Base-by-base conservation (phyloP, 1,140 invertebrate genomes). In the Bombyx mandarina region DNA sequence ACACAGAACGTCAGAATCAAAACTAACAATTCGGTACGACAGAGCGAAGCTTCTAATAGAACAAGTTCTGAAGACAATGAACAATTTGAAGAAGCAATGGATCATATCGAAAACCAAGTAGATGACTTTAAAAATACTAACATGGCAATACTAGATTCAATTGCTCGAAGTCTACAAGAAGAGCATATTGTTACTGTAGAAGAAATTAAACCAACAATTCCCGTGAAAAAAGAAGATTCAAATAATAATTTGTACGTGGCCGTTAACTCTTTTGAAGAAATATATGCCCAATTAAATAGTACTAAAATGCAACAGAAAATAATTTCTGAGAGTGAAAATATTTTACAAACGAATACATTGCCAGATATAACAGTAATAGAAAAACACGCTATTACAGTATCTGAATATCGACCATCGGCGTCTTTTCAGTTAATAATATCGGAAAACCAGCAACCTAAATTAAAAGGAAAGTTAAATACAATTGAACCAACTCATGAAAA, bases 21-120 rank as follows among this genome's bases (percentile, higher is more conserved):
- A 18, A 18, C 12, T 18, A 12, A 67, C 26, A 61, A 65, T 77
- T 43, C 59, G 26, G 68, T 44, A 56, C 67, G 58, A 61, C 77
- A 58, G 61, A 47, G 8, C 74, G 42, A 7, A 56, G 6, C 4
- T 2, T 45, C 50, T 73, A 82, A 66, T 65, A 87, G 89, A 67
- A 88, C 86, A 49, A 88, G 89, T 64, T 86, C 88, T 26, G 75
- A 89, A 65, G 88, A 90, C 57, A 86, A 79, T 72, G 84, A 87
- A 49, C 68, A 86, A 60, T 87, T 86, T 62, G 84, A 87, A 68
- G 82, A 87, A 73, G 84, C 84, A n/a, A 79, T 87, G 60, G 84
- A 87, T 66, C 76, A 87, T 61, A 66, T 84, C 57, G 79, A 86
- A 66, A 73, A 63, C 63, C 75, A 83, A 65, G 74, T 75, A 26